These are phyloP conservation scores for Cydia splendana DNA, from an alignment of 1,140 invertebrate species.

Conservation along the genomic window DNA sequence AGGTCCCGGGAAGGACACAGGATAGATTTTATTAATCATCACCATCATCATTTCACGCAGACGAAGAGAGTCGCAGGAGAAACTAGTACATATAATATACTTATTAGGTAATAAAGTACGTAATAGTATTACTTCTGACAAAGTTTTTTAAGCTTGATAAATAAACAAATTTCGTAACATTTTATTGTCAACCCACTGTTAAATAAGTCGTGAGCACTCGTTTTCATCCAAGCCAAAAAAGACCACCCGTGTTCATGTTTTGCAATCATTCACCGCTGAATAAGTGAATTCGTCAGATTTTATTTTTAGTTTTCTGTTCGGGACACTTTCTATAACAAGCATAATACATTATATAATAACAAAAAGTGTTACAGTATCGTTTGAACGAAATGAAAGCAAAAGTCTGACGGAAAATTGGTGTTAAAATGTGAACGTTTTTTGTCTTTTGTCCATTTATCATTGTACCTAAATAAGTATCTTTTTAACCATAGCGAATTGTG, in stretches of 20 bases:
- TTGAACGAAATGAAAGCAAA: slow-evolving; percentile 24
- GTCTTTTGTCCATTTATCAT: neutral
- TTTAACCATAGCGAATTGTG: neutral
- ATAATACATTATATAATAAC: slow-evolving; percentile 37
- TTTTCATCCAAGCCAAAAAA: slow-evolving; percentile 10
- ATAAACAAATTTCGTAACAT: neutral
- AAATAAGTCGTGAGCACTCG: slow-evolving; percentile 9
- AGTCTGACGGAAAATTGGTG: slow-evolving; percentile 9
- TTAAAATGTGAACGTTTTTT: slow-evolving; percentile 22
- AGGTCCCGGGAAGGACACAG: too few species aligned
- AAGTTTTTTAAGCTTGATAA: too few species aligned
- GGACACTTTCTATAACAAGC: slow-evolving; percentile 39
- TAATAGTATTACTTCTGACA: too few species aligned
- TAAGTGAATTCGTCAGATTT: slow-evolving; percentile 22
- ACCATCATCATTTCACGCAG: too few species aligned
- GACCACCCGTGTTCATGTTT: slow-evolving; percentile 17
- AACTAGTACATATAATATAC: too few species aligned
- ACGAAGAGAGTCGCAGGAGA: too few species aligned
- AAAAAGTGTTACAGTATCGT: slow-evolving; percentile 32
- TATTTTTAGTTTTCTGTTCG: slow-evolving; percentile 11
- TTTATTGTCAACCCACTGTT: neutral
- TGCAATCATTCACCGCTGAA: slow-evolving; percentile 19
- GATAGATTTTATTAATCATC: too few species aligned
- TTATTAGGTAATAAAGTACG: too few species aligned
- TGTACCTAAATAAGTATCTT: neutral